A percentile compares a stretch with the other conserved stretches of the same genome.
Conservation (phyloP, 2,113 vertebrate species). For the Fulmarus glacialis region DNA sequence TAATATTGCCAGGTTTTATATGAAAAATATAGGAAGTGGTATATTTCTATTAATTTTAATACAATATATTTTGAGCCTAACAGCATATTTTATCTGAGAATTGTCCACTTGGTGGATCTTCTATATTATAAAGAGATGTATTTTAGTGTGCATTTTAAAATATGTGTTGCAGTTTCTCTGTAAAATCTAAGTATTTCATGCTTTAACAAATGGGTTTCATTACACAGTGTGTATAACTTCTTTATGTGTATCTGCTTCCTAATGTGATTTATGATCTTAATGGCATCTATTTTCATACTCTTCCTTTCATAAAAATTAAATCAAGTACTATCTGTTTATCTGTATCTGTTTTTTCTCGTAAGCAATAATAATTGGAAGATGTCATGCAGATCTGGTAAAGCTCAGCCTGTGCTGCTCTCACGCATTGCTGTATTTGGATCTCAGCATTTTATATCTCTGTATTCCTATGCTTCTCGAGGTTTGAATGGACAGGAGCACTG, state of each 20-base stretch:
- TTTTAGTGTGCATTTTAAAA: not conserved
- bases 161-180: not conserved
- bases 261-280: constrained; percentile 48
- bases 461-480: not conserved
- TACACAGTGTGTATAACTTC: not conserved
- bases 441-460: not conserved
- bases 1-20: not conserved
- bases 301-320: constrained; percentile 61
- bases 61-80: not conserved
- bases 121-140: not conserved
- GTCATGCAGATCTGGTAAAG: not conserved
- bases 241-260: constrained; percentile 14
- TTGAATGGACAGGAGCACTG: not conserved
- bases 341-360: constrained; percentile 47
- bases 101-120: not conserved
- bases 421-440: not conserved
- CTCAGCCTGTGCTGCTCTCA: not conserved
- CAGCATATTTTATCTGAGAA: not conserved
- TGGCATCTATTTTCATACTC: constrained; percentile 48
- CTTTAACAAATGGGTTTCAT: constrained; percentile 43
- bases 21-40: not conserved
- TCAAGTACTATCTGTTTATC: constrained; percentile 42
- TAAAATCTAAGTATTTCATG: constrained; percentile 19
- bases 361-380: not conserved
- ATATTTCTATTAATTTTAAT: not conserved